Base-by-base conservation (phyloP, 2,888 invertebrate species). In the Cyclophora albipunctata region DNA sequence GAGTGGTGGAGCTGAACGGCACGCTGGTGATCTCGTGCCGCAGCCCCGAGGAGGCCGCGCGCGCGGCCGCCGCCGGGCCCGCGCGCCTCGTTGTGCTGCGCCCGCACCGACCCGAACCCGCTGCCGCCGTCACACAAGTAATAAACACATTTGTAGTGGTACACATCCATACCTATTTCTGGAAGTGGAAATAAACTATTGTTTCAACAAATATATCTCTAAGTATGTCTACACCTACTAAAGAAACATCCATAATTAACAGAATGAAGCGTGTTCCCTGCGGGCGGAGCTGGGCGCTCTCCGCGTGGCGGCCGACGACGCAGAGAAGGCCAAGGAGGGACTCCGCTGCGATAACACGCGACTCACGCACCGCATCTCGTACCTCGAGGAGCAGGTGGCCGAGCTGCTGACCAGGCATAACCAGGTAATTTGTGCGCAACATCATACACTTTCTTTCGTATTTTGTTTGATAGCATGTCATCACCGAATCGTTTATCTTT, bases 311-410 rank as follows among this genome's bases (percentile, higher is more conserved):
- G 91, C 92, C 1, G 92, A 92, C 46, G 92, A 91, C 66, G 91
- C 92, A 0, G 91, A 91, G 67, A 81, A 88, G 45, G 90, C 91
- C 46, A 91, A 92, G 71, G 92, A 92, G 59, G 89, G 90, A 7
- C 85, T 92, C 40, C 92, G 93, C 66, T 90, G 93, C 34, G 96
- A 96, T 80, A 96, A 96, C 83, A 92, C 95, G 54, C 90, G 96
- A 47, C 90, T 96, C 53, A 95, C 95, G 7, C 96, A 96, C 78
- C 90, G 96, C 61, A 96, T 96, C 67, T 95, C 95, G 2, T 96
- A 96, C 78, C 90, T 97, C 52, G 96, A 97, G 78, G 96, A 96
- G 71, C 96, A 96, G 81, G 95, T 95, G 59, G 85, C 90, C 0
- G 92, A 92, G 62, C 76, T 93, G 46, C 86, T 92, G 49, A 77